Conservation (phyloP, 1,140 invertebrate species). For the Ruditapes philippinarum region DNA sequence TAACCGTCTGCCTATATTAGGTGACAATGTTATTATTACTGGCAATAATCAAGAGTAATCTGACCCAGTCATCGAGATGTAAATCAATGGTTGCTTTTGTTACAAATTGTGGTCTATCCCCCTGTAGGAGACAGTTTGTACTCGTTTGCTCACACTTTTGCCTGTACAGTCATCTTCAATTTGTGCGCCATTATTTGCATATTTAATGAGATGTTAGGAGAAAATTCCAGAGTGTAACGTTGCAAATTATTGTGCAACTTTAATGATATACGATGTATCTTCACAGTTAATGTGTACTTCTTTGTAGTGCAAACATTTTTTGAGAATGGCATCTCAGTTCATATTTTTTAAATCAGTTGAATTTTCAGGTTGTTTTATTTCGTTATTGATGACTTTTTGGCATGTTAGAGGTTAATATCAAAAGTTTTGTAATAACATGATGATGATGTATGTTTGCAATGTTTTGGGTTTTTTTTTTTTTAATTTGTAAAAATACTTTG, state of each 20-base stretch:
- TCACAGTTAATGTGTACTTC: too few relatives aligned
- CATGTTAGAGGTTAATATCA: too few relatives aligned
- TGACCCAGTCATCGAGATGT: conserved; percentile 24
- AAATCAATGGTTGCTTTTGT: conserved; percentile 31
- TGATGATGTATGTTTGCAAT: too few relatives aligned
- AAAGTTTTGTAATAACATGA: too few relatives aligned
- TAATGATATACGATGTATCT: too few relatives aligned
- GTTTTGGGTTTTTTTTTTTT: too few relatives aligned
- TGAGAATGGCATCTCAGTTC: too few relatives aligned
- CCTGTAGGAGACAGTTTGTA: neutral
- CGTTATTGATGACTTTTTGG: too few relatives aligned
- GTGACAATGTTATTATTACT: conserved; percentile 10
- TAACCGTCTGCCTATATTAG: neutral
- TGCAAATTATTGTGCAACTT: neutral
- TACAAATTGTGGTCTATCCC: conserved; percentile 2
- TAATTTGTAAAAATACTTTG: too few relatives aligned
- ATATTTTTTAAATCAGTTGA: too few relatives aligned
- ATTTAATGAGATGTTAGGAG: conserved; percentile 17
- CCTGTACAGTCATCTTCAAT: neutral
- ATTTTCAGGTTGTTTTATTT: too few relatives aligned
- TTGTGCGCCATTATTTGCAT: conserved; percentile 29
- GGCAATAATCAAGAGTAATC: conserved; percentile 11
- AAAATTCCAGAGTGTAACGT: neutral
- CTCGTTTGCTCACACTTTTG: conserved; percentile 1
- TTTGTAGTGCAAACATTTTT: too few relatives aligned